Percentiles rank a stretch among this genome's conserved stretches.
Evolutionary conservation across 2,113 vertebrate species (phyloP).

Genomic region (Rousettus leschenaultii): DNA sequence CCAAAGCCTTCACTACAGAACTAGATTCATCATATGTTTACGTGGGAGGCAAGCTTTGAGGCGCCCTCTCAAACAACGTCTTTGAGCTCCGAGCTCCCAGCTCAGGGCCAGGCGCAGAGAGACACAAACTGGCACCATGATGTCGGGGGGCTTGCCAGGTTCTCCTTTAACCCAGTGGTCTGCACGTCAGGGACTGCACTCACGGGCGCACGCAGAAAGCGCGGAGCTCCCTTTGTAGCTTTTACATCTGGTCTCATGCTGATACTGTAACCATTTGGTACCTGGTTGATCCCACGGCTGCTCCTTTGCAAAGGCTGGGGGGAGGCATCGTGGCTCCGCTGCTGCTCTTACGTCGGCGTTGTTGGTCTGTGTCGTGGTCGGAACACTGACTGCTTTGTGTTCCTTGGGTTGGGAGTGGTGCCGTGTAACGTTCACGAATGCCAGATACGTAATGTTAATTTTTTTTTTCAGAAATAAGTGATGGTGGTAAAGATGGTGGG

Average conservation of each 20-base stretch:
- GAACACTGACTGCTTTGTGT: background rate
- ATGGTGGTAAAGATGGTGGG: background rate
- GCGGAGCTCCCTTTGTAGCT: background rate
- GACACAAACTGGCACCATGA: fast-evolving
- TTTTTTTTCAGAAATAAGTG: background rate
- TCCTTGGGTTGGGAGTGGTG: no score
- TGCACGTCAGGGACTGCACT: background rate
- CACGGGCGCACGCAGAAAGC: background rate
- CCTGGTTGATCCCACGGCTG: fast-evolving
- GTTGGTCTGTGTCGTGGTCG: background rate
- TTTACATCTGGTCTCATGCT: background rate
- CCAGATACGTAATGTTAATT: background rate
- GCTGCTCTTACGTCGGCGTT: background rate
- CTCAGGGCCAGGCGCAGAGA: background rate
- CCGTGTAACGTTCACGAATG: no score
- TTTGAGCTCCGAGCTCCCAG: background rate
- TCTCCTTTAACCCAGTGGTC: background rate
- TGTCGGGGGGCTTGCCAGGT: background rate
- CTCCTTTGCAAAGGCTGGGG: background rate
- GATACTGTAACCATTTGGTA: background rate
- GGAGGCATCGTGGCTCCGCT: background rate
- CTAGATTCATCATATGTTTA: background rate
- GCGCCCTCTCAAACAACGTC: fast-evolving
- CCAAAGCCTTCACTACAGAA: background rate
- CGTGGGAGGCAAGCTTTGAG: background rate